Base-by-base conservation (phyloP, 2,888 invertebrate species). In the Magallana nippona region DNA sequence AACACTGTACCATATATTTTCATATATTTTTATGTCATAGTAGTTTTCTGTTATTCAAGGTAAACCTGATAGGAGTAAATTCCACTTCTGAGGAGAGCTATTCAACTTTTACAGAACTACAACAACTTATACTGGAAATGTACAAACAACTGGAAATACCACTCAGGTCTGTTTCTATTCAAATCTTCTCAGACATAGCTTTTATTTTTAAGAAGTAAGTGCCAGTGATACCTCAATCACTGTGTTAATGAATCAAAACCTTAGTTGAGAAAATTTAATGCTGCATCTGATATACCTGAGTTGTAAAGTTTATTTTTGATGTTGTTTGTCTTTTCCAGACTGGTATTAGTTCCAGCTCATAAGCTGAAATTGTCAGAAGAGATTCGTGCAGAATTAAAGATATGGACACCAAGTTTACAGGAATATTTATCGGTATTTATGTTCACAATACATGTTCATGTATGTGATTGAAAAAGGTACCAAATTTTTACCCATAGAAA, bases 381-480 rank as follows among this genome's bases (percentile, higher is more conserved):
- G 84, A 86, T 85, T 56, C 87, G 88, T 84, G 82, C 83, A 27
- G 89, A 89, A 84, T 10, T 89, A 83, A 88, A 89, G 78, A 84
- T 89, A 19, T 89, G 88, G 88, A 85, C 84, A 17, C 88, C 87
- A 63, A 87, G 86, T 85, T 63, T 87, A 79, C 83, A 86, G 19
- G 44, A 86, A 32, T 88, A 87, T 82, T 32, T 88, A 2, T 84
- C 84, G 82, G 89, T 89, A 85, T 63, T 81, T 19, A 10, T 63
- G 8, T 44, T 44, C 0, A 44, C 5, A 44, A 44, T 44, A n/a
- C n/a, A n/a, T n/a, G n/a, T n/a, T n/a, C n/a, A n/a, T n/a, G n/a
- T n/a, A 44, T 44, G 44, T 44, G 44, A 44, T 44, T 44, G 44
- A 44, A 3, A 32, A 3, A 32, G 32, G 32, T 32, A 32, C 32